Percentiles rank a stretch among this genome's conserved stretches.
Evolutionary conservation across 2,113 vertebrate genomes (phyloP).

Genomic region (Ursus arctos): DNA sequence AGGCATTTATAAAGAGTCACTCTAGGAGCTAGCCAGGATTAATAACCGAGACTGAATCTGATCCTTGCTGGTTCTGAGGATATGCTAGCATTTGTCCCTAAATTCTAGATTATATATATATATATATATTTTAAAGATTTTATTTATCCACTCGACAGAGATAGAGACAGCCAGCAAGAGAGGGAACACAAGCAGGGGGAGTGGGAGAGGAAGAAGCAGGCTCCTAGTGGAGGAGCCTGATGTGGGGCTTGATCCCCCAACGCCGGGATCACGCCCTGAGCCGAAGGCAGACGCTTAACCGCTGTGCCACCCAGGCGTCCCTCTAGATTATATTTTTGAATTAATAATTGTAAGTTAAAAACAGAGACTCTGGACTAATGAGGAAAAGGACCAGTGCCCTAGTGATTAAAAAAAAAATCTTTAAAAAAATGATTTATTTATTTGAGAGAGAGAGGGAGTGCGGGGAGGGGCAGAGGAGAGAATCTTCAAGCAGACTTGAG

Average conservation of each 20-base stretch:
- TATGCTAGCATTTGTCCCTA: constrained; percentile 46
- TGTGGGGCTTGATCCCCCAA: too few relatives aligned
- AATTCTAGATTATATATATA: constrained; percentile 20
- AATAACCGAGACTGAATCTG: constrained; percentile 42
- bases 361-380: constrained; percentile 14
- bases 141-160: too few relatives aligned
- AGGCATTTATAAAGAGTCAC: constrained; percentile 36
- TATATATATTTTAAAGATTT: too few relatives aligned
- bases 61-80: constrained; percentile 1
- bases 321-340: constrained; percentile 46
- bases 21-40: constrained; percentile 21
- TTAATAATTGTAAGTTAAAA: constrained; percentile 55
- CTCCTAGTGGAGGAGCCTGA: too few relatives aligned
- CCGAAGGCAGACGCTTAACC: too few relatives aligned
- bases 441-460: not conserved
- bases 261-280: too few relatives aligned
- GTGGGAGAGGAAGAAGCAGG: too few relatives aligned
- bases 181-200: too few relatives aligned
- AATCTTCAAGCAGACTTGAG: not conserved
- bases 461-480: not conserved
- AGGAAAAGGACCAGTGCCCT: not conserved
- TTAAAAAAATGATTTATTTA: not conserved
- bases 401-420: not conserved
- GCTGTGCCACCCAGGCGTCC: too few relatives aligned
- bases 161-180: too few relatives aligned